Conservation (phyloP, 2,797 vertebrate genomes). For the Champsocephalus esox region DNA sequence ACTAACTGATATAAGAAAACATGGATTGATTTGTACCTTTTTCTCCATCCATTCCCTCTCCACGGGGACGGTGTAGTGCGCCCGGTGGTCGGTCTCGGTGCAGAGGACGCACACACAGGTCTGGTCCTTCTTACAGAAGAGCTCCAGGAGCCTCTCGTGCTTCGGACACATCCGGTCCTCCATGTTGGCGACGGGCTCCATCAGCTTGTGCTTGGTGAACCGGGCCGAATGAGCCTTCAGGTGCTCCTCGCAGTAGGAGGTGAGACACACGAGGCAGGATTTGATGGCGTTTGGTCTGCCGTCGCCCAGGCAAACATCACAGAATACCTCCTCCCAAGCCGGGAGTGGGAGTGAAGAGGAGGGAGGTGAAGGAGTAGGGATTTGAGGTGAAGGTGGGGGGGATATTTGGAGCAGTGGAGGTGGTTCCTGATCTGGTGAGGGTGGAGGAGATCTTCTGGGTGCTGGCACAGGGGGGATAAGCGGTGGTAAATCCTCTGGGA, state of each 20-base stretch:
- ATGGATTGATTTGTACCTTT: constrained; percentile 69
- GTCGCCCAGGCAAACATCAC: constrained; percentile 82
- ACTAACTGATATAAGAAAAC: neutral
- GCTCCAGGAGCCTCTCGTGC: constrained; percentile 85
- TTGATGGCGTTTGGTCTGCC: constrained; percentile 74
- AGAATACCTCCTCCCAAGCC: constrained; percentile 79
- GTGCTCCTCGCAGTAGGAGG: constrained; percentile 87
- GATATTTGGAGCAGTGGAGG: constrained; percentile 25
- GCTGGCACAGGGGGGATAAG: constrained; percentile 53
- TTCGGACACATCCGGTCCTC: constrained; percentile 86
- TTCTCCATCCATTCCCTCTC: constrained; percentile 86
- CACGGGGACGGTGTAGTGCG: constrained; percentile 86
- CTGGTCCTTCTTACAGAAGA: constrained; percentile 88
- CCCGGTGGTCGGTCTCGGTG: constrained; percentile 85
- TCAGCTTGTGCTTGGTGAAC: constrained; percentile 87
- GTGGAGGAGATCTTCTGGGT: constrained; percentile 30
- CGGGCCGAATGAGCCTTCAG: constrained; percentile 78
- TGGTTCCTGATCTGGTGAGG: constrained; percentile 15
- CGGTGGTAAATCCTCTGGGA: constrained; percentile 59
- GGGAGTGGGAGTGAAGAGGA: constrained; percentile 34
- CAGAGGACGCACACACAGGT: constrained; percentile 87
- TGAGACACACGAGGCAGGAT: constrained; percentile 86
- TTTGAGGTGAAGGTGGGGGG: constrained; percentile 45
- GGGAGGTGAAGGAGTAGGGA: constrained; percentile 19
- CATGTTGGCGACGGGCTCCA: constrained; percentile 85